Base-by-base conservation (phyloP, 2,113 vertebrate species). In the Sceloporus undulatus region DNA sequence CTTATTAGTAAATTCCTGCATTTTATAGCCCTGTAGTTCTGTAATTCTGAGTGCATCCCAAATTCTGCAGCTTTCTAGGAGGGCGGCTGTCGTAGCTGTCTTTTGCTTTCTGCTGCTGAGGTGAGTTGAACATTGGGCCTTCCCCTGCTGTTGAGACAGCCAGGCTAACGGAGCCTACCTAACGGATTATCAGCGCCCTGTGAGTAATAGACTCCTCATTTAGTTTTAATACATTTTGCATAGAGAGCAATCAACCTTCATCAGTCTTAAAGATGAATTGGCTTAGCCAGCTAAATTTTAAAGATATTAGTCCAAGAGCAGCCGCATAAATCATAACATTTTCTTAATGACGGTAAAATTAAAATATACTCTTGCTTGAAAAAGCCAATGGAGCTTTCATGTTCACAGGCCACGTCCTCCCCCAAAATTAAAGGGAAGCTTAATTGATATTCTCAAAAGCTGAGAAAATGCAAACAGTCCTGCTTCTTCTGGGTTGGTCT, bases 171-270 rank as follows among this genome's bases (percentile, higher is more conserved):
- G 97, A 97, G 97, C 97, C 97, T 97, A 97, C 97, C 97, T 98
- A 98, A 98, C 97, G 95, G 97, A 98, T 98, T 97, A 98, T 98
- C 97, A 98, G 96, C 91, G 93, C 91, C 87, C 0, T 94, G 98
- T 98, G 98, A 98, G 97, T 98, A 98, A 98, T 98, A 98, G 97
- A 98, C 98, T 98, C 97, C 98, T 98, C 98, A 98, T 98, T 98
- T 98, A 97, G 97, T 97, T 98, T 97, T 98, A 98, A 98, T 98
- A 98, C 96, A 95, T 98, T 98, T 98, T 98, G 98, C 98, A 98
- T 98, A 97, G 98, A 98, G 98, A 98, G 97, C 98, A 98, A 97
- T 97, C 97, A 97, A 95, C 97, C 96, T 97, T 98, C 98, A 98
- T 98, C 98, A 97, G 97, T 98, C 98, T 98, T 98, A 94, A 98